Base-by-base conservation (phyloP, 1,140 invertebrate species). In the Atopsyche davidsoni region DNA sequence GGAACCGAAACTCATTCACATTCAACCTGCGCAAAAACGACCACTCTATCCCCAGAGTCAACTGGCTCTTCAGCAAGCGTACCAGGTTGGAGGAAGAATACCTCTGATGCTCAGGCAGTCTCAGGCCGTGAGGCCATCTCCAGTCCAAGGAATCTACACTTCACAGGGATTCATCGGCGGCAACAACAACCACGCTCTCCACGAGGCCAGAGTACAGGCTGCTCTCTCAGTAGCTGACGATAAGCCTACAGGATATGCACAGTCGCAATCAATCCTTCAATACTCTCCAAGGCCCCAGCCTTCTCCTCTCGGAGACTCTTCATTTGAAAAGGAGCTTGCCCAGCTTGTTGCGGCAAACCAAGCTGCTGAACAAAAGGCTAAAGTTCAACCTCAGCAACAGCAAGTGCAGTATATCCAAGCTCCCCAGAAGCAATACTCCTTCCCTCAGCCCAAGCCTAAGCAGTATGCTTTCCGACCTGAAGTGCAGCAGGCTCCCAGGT, bases 151-250 rank as follows among this genome's bases (percentile, higher is more conserved):
- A 14, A 40, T 47, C 21, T 55, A 55, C 25, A 45, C 56, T 7
- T 46, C 16, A n/a, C 56, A 51, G 48, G 53, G 52, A 16, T 55
- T 51, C 18, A 32, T 46, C 10, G 14, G 17, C 3, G 45, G 13
- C 18, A 11, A 38, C 2, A 35, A 19, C 19, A 52, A 48, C 3
- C 51, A 58, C 31, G 11, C 51, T 24, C 36, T 58, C n/a, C 56
- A 58, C 17, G 52, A 58, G 48, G 52, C 56, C n/a, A 49, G 53
- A 45, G 52, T 58, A 14, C 56, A 58, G 38, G 56, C 56, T 14
- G 53, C 52, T 10, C 41, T 58, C 3, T 41, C 52, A 34, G 48
- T 46, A 9, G 52, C 39, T 25, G 56, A 58, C n/a, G 52, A 58
- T 21, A 58, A 58, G 14, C 56, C 24, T 7, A 3, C 19, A 24